A percentile compares a stretch with the other conserved stretches of the same genome.
phyloP scores from a whole-genome alignment of 2,797 vertebrate genomes.

The Helicolenus hilgendorfi region DNA sequence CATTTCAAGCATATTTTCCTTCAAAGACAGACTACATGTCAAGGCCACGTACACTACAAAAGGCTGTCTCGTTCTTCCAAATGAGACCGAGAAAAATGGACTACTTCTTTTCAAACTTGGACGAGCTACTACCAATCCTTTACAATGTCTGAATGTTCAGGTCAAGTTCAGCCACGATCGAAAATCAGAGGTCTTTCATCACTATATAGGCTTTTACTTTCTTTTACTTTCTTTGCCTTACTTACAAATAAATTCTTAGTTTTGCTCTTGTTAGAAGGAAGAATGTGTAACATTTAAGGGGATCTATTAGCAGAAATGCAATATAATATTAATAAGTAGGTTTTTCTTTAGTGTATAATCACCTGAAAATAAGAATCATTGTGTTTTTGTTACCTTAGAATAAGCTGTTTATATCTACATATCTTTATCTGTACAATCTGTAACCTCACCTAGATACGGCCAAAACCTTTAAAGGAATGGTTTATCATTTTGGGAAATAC shows the following conservation, averaged over 20 bases:
- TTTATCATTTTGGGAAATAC: background rate
- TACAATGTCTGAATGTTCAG: background rate
- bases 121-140: background rate
- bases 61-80: background rate
- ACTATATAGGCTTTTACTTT: background rate
- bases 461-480: background rate
- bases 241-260: background rate
- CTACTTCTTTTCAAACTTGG: background rate
- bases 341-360: no score
- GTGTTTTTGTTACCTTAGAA: no score
- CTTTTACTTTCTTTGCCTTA: background rate
- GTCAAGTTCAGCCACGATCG: background rate
- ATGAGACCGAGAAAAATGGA: background rate
- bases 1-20: background rate
- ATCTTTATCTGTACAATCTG: no score
- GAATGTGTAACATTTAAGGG: no score
- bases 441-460: no score
- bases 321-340: no score
- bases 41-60: background rate
- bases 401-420: no score
- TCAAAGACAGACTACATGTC: background rate
- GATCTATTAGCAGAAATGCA: no score
- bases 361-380: no score
- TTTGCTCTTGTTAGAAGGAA: no score
- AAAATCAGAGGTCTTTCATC: background rate